These are phyloP conservation scores for Pristionchus maxplancki DNA, from an alignment of 2,888 invertebrate genomes.

Conservation along the genomic window DNA sequence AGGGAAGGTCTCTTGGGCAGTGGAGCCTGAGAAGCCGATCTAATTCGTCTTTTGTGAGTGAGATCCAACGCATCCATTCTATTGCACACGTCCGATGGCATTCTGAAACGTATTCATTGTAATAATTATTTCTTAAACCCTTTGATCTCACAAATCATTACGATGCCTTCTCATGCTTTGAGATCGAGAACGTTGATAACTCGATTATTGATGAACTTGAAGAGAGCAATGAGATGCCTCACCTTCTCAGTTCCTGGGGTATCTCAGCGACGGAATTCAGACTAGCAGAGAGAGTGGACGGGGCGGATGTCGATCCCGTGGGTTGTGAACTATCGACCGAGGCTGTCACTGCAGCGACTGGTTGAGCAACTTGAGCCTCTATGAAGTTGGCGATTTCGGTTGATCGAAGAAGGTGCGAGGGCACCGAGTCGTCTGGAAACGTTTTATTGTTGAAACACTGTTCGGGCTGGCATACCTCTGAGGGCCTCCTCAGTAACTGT, in stretches of 20 bases:
- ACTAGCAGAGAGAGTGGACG: neutral
- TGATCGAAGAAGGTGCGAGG: too few species aligned
- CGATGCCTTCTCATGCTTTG: neutral
- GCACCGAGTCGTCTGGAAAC: too few species aligned
- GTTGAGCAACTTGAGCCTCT: neutral
- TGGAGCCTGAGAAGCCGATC: neutral
- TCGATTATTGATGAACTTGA: too few species aligned
- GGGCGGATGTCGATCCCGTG: neutral
- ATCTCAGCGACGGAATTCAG: neutral
- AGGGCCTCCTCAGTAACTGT: too few species aligned
- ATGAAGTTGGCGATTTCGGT: constrained; percentile 5
- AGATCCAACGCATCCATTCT: constrained; percentile 13
- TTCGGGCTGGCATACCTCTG: too few species aligned
- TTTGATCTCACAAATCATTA: neutral
- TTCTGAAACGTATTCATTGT: too few species aligned
- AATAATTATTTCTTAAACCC: neutral
- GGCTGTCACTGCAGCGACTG: neutral
- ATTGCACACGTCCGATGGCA: constrained; percentile 30
- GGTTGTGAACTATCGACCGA: constrained; percentile 28
- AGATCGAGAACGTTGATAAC: too few species aligned
- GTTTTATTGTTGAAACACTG: too few species aligned
- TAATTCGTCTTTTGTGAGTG: neutral
- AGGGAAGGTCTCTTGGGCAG: constrained; percentile 48
- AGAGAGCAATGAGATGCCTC: neutral
- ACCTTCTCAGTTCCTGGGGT: constrained; percentile 18